Conservation (phyloP, 2,888 invertebrate species). For the Sesia bembeciformis region DNA sequence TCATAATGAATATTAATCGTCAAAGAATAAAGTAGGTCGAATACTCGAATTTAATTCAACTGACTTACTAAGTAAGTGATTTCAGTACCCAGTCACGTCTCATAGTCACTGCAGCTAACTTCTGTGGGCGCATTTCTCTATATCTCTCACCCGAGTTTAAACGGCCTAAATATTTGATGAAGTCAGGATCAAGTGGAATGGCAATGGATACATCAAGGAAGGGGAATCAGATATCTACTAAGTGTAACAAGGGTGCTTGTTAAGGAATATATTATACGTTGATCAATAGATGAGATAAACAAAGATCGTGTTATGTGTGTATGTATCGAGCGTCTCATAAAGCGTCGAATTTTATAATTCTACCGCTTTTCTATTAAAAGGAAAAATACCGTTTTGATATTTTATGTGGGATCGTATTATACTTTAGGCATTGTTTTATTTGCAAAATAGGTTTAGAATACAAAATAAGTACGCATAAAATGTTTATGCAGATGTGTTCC, state of each 20-base stretch:
- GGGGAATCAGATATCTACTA: constrained; percentile 36
- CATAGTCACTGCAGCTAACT: constrained; percentile 34
- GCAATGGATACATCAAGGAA: constrained; percentile 39
- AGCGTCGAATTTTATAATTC: too few relatives aligned
- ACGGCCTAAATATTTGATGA: constrained; percentile 68
- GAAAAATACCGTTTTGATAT: too few relatives aligned
- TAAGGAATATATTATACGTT: constrained; percentile 55
- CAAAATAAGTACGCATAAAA: too few relatives aligned
- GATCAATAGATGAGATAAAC: constrained; percentile 39
- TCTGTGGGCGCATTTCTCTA: constrained; percentile 28
- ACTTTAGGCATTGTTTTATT: too few relatives aligned
- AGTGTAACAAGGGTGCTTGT: constrained; percentile 64
- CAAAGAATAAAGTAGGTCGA: background rate
- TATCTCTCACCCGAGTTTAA: constrained; percentile 57
- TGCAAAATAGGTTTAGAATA: too few relatives aligned
- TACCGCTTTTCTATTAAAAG: too few relatives aligned
- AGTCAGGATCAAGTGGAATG: constrained; percentile 63
- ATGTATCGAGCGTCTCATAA: too few relatives aligned
- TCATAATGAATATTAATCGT: background rate
- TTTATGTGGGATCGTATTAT: too few relatives aligned
- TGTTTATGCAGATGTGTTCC: too few relatives aligned
- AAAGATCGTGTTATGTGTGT: too few relatives aligned
- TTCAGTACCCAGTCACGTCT: constrained; percentile 18
- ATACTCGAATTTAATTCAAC: background rate
- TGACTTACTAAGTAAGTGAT: background rate